Percentiles rank a stretch among this genome's conserved stretches.
These are phyloP conservation scores for Notamacropus eugenii DNA, from an alignment of 2,797 vertebrate species.

Conservation along the genomic window DNA sequence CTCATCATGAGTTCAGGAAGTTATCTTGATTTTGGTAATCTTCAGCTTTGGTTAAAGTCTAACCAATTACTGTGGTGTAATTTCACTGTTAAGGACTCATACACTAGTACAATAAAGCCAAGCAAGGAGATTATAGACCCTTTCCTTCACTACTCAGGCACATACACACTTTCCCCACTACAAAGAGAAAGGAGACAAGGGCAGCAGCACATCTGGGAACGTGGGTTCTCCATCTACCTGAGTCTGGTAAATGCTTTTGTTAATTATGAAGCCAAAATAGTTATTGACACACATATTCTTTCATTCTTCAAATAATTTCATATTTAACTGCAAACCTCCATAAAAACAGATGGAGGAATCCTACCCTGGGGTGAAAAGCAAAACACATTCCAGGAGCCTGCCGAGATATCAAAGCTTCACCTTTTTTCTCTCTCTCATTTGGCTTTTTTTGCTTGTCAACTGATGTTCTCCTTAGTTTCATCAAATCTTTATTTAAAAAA, in stretches of 20 bases:
- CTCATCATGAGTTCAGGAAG: neutral
- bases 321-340: neutral
- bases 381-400: slow-evolving; percentile 92
- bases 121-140: neutral
- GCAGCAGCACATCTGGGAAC: neutral
- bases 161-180: neutral
- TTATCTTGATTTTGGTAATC: slow-evolving; percentile 7
- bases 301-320: slow-evolving; percentile 14
- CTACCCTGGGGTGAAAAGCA: slow-evolving; percentile 92
- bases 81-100: neutral
- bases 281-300: neutral
- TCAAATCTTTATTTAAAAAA: slow-evolving; percentile 87
- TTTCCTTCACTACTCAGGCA: slow-evolving; percentile 8
- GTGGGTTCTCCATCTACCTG: neutral
- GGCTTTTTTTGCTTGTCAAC: slow-evolving; percentile 69
- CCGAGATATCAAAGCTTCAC: slow-evolving; percentile 84
- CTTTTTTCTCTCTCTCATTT: slow-evolving; percentile 81
- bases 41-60: neutral
- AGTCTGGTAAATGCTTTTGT: neutral
- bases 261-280: neutral
- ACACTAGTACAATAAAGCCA: neutral
- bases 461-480: slow-evolving; percentile 87
- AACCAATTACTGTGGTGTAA: neutral
- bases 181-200: neutral
- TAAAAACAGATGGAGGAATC: slow-evolving; percentile 63